phyloP scores from a whole-genome alignment of 2,888 invertebrate genomes.

The Acanthosepion lycidas region DNA sequence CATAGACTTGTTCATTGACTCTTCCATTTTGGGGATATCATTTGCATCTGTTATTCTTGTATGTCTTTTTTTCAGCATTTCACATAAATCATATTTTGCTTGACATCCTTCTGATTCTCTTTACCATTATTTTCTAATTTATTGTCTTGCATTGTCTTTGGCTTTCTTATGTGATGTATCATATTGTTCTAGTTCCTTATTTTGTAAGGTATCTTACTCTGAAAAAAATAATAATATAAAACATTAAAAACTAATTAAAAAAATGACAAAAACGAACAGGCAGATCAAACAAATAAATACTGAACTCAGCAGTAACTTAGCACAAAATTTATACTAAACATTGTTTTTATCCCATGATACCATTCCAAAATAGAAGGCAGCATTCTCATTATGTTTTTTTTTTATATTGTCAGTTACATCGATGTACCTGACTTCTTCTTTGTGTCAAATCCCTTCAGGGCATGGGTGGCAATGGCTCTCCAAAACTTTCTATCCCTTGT shows the following conservation, averaged over 20 bases:
- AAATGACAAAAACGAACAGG: neutral
- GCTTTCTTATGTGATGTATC: neutral
- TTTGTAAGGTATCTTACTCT: neutral
- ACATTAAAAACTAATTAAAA: neutral
- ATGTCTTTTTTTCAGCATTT: neutral
- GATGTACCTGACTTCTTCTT: no score
- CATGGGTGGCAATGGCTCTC: no score
- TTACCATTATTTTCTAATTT: neutral
- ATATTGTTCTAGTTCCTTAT: neutral
- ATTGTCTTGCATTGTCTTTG: neutral
- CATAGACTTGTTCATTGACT: neutral
- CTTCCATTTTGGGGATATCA: neutral
- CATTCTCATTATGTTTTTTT: no score
- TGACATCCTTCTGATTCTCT: neutral
- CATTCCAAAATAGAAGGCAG: no score
- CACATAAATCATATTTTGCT: neutral
- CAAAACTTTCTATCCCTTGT: no score
- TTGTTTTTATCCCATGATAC: no score
- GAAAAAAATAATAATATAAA: neutral
- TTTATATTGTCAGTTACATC: no score
- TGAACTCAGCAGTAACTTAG: neutral
- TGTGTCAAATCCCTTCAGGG: no score
- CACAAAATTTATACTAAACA: neutral
- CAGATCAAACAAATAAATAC: neutral
- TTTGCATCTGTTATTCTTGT: neutral